These are phyloP conservation scores for Latheticus oryzae DNA, from an alignment of 2,888 invertebrate genomes.

Conservation along the genomic window DNA sequence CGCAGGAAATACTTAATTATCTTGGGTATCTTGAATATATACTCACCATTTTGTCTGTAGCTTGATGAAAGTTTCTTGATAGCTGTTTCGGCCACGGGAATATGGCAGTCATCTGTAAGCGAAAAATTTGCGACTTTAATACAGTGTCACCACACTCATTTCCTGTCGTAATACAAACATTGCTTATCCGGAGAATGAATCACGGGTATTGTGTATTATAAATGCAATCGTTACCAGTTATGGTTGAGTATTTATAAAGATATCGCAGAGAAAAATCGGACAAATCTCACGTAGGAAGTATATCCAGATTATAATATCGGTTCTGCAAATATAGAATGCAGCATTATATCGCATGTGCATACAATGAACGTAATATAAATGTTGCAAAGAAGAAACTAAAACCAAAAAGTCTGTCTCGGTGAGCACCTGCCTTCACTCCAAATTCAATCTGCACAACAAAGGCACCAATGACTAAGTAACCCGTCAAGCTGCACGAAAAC, in stretches of 20 bases:
- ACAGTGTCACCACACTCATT: slow-evolving; percentile 19
- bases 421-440: slow-evolving; percentile 11
- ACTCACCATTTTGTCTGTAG: slow-evolving; percentile 36
- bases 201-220: slow-evolving; percentile 27
- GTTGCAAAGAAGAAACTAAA: too few species aligned
- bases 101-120: slow-evolving; percentile 11
- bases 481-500: slow-evolving; percentile 34
- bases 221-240: slow-evolving; percentile 11
- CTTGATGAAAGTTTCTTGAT: slow-evolving; percentile 29
- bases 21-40: slow-evolving; percentile 3
- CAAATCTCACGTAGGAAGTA: slow-evolving; percentile 4
- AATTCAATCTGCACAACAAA: slow-evolving; percentile 22
- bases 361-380: too few species aligned
- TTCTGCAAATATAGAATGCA: slow-evolving; percentile 13
- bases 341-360: slow-evolving; percentile 5
- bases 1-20: slow-evolving; percentile 33
- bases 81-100: neutral
- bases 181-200: slow-evolving; percentile 31
- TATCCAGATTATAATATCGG: slow-evolving; percentile 6
- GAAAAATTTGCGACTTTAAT: slow-evolving; percentile 3
- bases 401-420: too few species aligned
- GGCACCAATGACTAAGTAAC: slow-evolving; percentile 22
- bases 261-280: neutral
- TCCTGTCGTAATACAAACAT: slow-evolving; percentile 31
- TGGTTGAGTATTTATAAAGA: slow-evolving; percentile 5